Base-by-base conservation (phyloP, 2,797 vertebrate species). In the Bradypodion ventrale region DNA sequence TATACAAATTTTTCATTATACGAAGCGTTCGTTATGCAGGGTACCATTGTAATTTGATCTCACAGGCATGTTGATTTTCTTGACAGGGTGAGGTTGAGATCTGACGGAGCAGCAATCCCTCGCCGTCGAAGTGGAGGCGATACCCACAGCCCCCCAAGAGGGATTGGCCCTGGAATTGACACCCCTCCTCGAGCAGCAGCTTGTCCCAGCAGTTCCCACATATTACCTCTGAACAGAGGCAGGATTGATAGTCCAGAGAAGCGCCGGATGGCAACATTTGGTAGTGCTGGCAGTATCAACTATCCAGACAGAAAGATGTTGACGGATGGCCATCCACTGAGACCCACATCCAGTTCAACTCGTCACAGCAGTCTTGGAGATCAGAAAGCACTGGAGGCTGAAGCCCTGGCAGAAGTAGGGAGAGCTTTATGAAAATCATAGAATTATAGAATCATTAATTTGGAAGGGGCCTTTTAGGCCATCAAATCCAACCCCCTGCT, bases 201-300 rank as follows among this genome's bases (percentile, higher is more conserved):
- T 82, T 97, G 97, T 79, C 97, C 98, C 82, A 97, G 98, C 96
- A 99, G 98, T 92, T 98, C 98, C 87, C 98, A 98, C 94, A 98
- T 98, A 94, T 93, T 98, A 40, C 95, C 96, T 1, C 94, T 97
- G 73, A 96, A 84, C 93, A 95, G 97, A 86, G 95, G 96, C 83
- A 93, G 95, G 66, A 90, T 97, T 1, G 98, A 98, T 88, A 98
- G 98, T 72, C 98, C 98, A 0, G 98, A 98, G 93, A 98, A 98
- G 92, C 96, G 98, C 76, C 96, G 97, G 85, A 97, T 98, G 95
- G 96, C 96, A 3, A 97, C 97, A 0, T 99, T 98, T 6, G 97
- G 97, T 91, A 99, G 98, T 2, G 97, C 95, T 0, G 98, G 98
- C 90, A 99, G 98, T 95, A 99, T 99, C 95, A 98, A 96, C 89